Percentiles rank a stretch among this genome's conserved stretches.
Evolutionary conservation across 2,888 invertebrate genomes (phyloP).

Genomic region (Thecocarcelia acutangulata): DNA sequence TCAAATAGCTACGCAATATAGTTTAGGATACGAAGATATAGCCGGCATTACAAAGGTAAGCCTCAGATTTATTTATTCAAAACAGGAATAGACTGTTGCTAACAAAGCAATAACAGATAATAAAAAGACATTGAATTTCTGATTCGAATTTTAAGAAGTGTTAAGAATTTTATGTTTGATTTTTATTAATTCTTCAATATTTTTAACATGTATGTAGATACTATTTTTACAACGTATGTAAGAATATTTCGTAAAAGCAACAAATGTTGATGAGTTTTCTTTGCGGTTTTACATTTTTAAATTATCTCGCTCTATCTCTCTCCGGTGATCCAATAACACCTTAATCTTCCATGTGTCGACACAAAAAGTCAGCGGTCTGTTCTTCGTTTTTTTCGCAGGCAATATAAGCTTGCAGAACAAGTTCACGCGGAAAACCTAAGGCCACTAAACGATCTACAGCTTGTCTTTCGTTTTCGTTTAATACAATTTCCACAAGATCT

Average conservation of each 20-base stretch:
- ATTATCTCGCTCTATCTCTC: slow-evolving; percentile 19
- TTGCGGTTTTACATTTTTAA: slow-evolving; percentile 20
- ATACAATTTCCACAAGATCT: slow-evolving; percentile 64
- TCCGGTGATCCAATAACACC: not conserved
- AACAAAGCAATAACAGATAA: not conserved
- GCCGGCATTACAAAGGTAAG: slow-evolving; percentile 65
- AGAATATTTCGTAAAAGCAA: slow-evolving; percentile 64
- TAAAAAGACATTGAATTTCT: slow-evolving; percentile 12
- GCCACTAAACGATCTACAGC: slow-evolving; percentile 75
- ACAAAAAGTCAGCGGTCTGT: slow-evolving; percentile 75
- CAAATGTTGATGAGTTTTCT: slow-evolving; percentile 22
- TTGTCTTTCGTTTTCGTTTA: slow-evolving; percentile 71
- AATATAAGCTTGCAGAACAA: slow-evolving; percentile 74
- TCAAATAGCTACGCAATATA: slow-evolving; percentile 57
- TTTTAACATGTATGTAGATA: slow-evolving; percentile 17
- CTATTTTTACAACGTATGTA: slow-evolving; percentile 63
- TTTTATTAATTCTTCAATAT: slow-evolving; percentile 57
- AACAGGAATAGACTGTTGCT: slow-evolving; percentile 15
- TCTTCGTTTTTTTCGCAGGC: slow-evolving; percentile 77
- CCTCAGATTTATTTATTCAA: slow-evolving; percentile 34
- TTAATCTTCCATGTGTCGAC: slow-evolving; percentile 74
- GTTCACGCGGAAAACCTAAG: slow-evolving; percentile 74
- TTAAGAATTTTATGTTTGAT: slow-evolving; percentile 54
- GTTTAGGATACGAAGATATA: slow-evolving; percentile 65
- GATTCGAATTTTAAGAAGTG: slow-evolving; percentile 52